Evolutionary conservation across 2,797 vertebrate species (phyloP), one percentile per base, ranked within the genome.

Genomic region (Alosa sapidissima): DNA sequence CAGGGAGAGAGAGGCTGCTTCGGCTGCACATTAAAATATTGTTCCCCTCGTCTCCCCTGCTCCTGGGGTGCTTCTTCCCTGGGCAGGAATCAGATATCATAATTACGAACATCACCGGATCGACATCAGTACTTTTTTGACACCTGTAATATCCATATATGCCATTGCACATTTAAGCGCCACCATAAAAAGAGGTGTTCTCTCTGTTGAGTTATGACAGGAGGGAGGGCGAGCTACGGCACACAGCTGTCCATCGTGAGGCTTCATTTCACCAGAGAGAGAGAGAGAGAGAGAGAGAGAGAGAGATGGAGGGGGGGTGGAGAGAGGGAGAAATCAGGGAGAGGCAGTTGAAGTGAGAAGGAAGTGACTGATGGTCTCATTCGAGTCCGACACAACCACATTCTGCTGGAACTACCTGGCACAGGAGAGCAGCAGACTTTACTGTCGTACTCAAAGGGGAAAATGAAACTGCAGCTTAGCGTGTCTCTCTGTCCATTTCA

Each of bases 31-130:
- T 93, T 95, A 95, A 95, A 95, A 96, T 95, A 94, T 94, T 84
- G 93, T 91, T 93, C 83, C 88, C 89, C 90, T 92, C 90, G 90
- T 86, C 65, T 82, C n/a, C 58, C 52, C 89, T 89, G 90, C 90
- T 87, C 86, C 92, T 90, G 86, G 45, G 82, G 81, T 90, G 90
- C 72, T 45, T 81, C 81, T 81, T 48, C 82, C 47, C 60, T 82
- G 83, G 49, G 62, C 81, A 82, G 83, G 86, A 87, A 87, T 87
- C 85, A 87, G 88, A 87, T 89, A 91, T 88, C 86, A 90, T 82
- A 93, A 95, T 96, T 95, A 96, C 93, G 93, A 95, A 95, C 94
- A 92, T 91, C 93, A 93, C 89, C 92, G 85, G 91, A 90, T 93
- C 92, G 93, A 92, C 94, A 94, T 93, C 93, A 93, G 92, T 85